Conservation (phyloP, 2,888 invertebrate species). For the Asteroscopus sphinx region DNA sequence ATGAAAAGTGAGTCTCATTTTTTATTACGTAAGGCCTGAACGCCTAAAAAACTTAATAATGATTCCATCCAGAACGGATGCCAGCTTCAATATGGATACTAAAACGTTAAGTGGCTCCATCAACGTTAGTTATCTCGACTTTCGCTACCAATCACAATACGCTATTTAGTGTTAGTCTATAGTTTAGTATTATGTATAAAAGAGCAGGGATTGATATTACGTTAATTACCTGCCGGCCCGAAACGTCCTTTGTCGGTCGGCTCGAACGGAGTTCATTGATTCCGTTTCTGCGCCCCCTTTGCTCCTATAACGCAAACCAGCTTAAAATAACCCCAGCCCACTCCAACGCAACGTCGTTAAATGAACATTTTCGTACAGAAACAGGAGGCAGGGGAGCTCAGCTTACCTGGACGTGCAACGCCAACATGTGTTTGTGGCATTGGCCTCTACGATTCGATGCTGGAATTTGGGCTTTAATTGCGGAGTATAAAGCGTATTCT, state of each 20-base stretch:
- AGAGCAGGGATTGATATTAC: slow-evolving; percentile 83
- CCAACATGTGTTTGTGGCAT: slow-evolving; percentile 87
- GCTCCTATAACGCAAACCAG: slow-evolving; percentile 76
- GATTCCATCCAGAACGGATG: slow-evolving; percentile 21
- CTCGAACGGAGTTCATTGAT: slow-evolving; percentile 87
- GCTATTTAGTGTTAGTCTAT: slow-evolving; percentile 45
- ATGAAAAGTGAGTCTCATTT: slow-evolving; percentile 33
- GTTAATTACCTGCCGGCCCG: slow-evolving; percentile 86
- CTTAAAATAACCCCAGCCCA: slow-evolving; percentile 61
- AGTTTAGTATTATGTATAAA: slow-evolving; percentile 69
- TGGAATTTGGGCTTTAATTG: slow-evolving; percentile 68
- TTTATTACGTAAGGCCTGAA: slow-evolving; percentile 38
- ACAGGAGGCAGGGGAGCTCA: slow-evolving; percentile 68
- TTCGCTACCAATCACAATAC: slow-evolving; percentile 38
- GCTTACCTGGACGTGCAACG: slow-evolving; percentile 66
- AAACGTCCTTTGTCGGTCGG: slow-evolving; percentile 88
- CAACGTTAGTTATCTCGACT: slow-evolving; percentile 29
- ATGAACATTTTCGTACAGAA: slow-evolving; percentile 37
- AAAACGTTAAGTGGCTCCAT: slow-evolving; percentile 22
- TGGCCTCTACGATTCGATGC: slow-evolving; percentile 73
- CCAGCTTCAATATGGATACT: slow-evolving; percentile 11
- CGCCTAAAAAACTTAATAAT: slow-evolving; percentile 33
- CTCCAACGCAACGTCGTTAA: slow-evolving; percentile 46
- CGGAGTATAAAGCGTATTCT: slow-evolving; percentile 46
- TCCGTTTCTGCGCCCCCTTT: slow-evolving; percentile 85